These are phyloP conservation scores for Patella ulyssiponensis DNA, from an alignment of 2,888 invertebrate genomes.

Conservation along the genomic window DNA sequence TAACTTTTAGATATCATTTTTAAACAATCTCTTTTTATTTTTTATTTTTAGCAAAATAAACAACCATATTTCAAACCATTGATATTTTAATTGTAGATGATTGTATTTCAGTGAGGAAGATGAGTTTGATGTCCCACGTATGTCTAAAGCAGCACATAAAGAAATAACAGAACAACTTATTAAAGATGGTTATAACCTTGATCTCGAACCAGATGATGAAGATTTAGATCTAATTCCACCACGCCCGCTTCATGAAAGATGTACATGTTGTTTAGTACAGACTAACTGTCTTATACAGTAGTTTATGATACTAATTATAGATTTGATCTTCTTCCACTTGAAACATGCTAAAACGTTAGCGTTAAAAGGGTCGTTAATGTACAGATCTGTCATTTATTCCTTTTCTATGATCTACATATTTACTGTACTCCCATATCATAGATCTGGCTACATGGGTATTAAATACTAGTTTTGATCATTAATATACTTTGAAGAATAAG, in stretches of 20 bases:
- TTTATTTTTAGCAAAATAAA: too few relatives aligned
- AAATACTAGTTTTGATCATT: too few relatives aligned
- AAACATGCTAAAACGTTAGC: too few relatives aligned
- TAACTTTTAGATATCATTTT: too few relatives aligned
- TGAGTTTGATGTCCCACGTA: constrained; percentile 72
- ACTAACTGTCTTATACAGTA: constrained; percentile 21
- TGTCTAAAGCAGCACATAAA: constrained; percentile 73
- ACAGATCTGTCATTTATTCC: too few relatives aligned
- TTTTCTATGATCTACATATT: too few relatives aligned
- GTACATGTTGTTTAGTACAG: constrained; percentile 70
- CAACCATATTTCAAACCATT: constrained; percentile 9
- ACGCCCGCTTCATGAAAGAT: constrained; percentile 72
- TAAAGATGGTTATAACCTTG: constrained; percentile 76
- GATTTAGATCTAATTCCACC: constrained; percentile 75
- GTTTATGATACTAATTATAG: constrained; percentile 6
- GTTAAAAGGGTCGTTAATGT: too few relatives aligned
- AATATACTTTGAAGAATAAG: too few relatives aligned
- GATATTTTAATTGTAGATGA: constrained; percentile 72
- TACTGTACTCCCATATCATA: too few relatives aligned
- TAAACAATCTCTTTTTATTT: too few relatives aligned
- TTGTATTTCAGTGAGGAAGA: constrained; percentile 68
- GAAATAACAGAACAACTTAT: constrained; percentile 77
- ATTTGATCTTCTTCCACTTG: background rate
- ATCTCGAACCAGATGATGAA: constrained; percentile 76
- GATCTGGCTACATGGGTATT: too few relatives aligned